Conservation (phyloP, 2,113 vertebrate genomes). For the Dendropsophus ebraccatus region DNA sequence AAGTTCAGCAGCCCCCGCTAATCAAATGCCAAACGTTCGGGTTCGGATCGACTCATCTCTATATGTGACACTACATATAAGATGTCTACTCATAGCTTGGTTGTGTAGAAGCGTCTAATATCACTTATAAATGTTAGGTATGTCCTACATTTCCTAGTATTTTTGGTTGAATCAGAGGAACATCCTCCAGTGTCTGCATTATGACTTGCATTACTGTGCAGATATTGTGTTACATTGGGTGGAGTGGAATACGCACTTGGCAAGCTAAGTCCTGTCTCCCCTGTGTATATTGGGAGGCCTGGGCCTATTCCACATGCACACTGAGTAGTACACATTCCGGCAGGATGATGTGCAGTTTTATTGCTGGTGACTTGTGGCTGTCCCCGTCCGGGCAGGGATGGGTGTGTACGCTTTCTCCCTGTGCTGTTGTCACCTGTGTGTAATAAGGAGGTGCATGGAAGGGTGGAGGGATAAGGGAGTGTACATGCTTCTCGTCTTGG, state of each 20-base stretch:
- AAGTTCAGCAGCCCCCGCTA: no score
- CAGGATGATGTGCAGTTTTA: conserved; percentile 7
- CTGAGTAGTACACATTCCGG: not conserved
- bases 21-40: no score
- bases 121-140: no score
- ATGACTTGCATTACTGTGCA: conserved; percentile 1
- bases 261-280: conserved; percentile 29
- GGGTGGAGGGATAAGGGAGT: conserved; percentile 35
- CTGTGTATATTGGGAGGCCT: not conserved
- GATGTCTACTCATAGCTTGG: not conserved
- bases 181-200: not conserved
- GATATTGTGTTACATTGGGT: not conserved
- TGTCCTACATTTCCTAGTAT: no score
- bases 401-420: not conserved
- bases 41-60: no score
- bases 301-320: not conserved
- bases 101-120: not conserved
- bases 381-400: not conserved
- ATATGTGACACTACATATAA: not conserved
- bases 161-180: not conserved
- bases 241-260: not conserved
- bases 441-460: conserved; percentile 31
- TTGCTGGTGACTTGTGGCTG: conserved; percentile 8
- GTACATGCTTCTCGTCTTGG: conserved; percentile 24
- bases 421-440: conserved; percentile 32